Base-by-base conservation (phyloP, 2,888 invertebrate genomes). In the Melinaea marsaeus region DNA sequence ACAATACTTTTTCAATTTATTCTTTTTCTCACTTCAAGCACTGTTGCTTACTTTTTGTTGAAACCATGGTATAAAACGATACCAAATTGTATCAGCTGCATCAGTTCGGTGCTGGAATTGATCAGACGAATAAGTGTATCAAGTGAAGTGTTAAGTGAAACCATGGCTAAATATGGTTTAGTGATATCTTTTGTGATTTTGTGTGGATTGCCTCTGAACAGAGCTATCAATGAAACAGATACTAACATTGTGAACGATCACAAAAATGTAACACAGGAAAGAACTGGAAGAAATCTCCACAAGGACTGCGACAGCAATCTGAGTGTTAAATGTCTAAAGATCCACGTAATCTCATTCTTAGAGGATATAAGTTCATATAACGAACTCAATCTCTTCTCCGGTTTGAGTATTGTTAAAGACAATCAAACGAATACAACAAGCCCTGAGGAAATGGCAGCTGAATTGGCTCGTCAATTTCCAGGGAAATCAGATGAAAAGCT, bases 401-500 rank as follows among this genome's bases (percentile, higher is more conserved):
- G 96, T 67, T 89, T 96, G n/a, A 94, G 94, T 70, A 93, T 96
- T 35, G 93, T 95, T 9, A 94, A 93, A 66, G 95, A 95, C 72
- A 90, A 91, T 63, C 74, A 75, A n/a, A 83, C 84, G 0, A 76
- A 75, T 55, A 77, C 90, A 4, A 88, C 92, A 5, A 92, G 92
- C 2, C 89, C 93, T 13, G 94, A 94, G 66, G 91, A 94, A 67
- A 92, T 94, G 60, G 93, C 87, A 66, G 93, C 86, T 66, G 95
- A 95, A 74, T 80, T 96, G 0, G 94, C 95, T 0, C 91, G 95
- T 46, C 94, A 94, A 72, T 95, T 94, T 75, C 95, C 96, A 0
- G 94, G 95, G 57, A 95, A 95, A 77, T 93, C 95, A 0, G 94
- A 95, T 67, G 94, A 94, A 62, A 93, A 95, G 32, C 80, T 96